A percentile compares a stretch with the other conserved stretches of the same genome.
These are phyloP conservation scores for Epistrophella euchroma DNA, from an alignment of 2,888 invertebrate species.

Conservation along the genomic window DNA sequence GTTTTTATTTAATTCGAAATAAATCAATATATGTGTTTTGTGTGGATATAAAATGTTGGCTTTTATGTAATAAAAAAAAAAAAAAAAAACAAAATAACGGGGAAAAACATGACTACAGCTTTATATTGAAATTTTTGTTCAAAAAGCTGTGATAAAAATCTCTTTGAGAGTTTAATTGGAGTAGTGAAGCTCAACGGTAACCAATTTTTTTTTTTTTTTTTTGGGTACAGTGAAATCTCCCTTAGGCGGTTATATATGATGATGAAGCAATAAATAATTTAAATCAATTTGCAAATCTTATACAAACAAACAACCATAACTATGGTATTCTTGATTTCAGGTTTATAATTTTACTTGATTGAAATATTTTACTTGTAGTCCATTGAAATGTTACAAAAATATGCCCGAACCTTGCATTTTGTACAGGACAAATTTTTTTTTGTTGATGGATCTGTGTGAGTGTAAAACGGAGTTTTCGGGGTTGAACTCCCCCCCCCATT, in stretches of 20 bases:
- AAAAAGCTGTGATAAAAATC: conserved; percentile 46
- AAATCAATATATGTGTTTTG: conserved; percentile 58
- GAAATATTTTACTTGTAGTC: too few relatives aligned
- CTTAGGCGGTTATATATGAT: background rate
- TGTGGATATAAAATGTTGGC: conserved; percentile 6
- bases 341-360: too few relatives aligned
- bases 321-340: too few relatives aligned
- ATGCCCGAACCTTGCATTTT: too few relatives aligned
- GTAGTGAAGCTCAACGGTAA: conserved; percentile 47
- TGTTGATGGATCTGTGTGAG: too few relatives aligned
- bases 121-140: conserved; percentile 28
- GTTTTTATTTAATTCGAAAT: conserved; percentile 26
- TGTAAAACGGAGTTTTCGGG: too few relatives aligned
- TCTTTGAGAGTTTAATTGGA: conserved; percentile 58
- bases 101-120: conserved; percentile 26
- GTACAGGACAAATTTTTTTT: too few relatives aligned
- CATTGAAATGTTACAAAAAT: too few relatives aligned
- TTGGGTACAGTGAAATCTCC: background rate
- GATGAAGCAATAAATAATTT: background rate
- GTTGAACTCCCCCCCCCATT: too few relatives aligned
- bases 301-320: too few relatives aligned
- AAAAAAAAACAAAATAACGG: background rate
- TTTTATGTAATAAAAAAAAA: conserved; percentile 14
- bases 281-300: too few relatives aligned
- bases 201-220: conserved; percentile 43